phyloP scores from a whole-genome alignment of 2,797 vertebrate genomes.

The Cirrhinus molitorella region DNA sequence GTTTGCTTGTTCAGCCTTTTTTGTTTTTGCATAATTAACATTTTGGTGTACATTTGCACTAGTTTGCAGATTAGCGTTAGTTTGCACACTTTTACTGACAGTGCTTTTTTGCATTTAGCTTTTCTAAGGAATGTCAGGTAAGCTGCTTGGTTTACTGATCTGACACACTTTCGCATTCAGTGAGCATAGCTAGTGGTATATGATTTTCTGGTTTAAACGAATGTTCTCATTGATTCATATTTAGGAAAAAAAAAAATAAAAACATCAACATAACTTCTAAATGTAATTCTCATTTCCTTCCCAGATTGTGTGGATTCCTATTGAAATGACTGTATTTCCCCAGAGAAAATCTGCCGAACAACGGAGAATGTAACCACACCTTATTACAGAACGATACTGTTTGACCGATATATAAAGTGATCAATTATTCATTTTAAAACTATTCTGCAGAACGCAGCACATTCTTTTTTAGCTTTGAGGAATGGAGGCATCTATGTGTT shows the following conservation, averaged over 20 bases:
- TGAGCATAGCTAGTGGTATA: not conserved
- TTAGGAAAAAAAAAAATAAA: not conserved
- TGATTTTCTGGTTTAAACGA: not conserved
- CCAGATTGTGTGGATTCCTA: not conserved
- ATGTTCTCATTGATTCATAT: not conserved
- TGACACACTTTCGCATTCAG: not conserved
- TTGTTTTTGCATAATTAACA: not conserved
- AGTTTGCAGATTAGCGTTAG: not conserved
- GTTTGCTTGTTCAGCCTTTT: not conserved
- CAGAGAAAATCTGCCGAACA: not conserved
- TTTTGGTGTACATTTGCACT: not conserved
- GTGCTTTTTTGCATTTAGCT: not conserved
- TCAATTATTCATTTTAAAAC: not conserved
- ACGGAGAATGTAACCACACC: not conserved
- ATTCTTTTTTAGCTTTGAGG: not conserved
- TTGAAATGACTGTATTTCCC: not conserved
- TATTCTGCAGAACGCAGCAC: not conserved
- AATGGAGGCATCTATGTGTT: not conserved
- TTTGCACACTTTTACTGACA: not conserved
- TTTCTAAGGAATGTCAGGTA: not conserved
- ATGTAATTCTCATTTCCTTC: not conserved
- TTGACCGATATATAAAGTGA: not conserved
- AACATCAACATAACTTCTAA: not conserved
- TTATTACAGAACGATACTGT: not conserved
- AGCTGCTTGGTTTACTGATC: not conserved